Evolutionary conservation across 2,113 vertebrate species (phyloP).

Genomic region (Daboia siamensis): DNA sequence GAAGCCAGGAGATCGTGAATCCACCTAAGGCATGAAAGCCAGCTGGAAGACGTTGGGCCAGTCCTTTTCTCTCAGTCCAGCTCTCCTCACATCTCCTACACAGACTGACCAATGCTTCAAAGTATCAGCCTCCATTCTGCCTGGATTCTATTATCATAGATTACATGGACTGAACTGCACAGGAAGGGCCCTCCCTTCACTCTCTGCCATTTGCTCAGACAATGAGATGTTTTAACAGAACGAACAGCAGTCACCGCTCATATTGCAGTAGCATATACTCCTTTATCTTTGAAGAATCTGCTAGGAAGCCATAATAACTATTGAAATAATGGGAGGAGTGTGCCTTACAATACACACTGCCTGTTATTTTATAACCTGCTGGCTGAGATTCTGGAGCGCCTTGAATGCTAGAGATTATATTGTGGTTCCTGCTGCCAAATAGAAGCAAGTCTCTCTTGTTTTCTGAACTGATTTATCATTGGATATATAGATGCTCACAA

Average conservation of each 20-base stretch:
- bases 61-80: neutral
- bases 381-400: constrained; percentile 22
- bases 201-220: constrained; percentile 17
- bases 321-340: constrained; percentile 25
- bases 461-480: constrained; percentile 9
- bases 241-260: constrained; percentile 28
- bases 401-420: neutral
- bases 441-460: constrained; percentile 34
- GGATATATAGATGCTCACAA: neutral
- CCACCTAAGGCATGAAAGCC: neutral
- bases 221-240: neutral
- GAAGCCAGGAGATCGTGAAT: neutral
- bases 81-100: neutral
- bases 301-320: constrained; percentile 51
- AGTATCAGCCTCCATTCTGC: accelerated
- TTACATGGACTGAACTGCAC: accelerated
- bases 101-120: neutral
- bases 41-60: neutral
- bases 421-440: constrained; percentile 28
- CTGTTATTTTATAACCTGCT: constrained; percentile 22
- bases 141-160: accelerated
- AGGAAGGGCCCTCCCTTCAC: neutral
- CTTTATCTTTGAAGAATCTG: constrained; percentile 50
- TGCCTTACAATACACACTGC: constrained; percentile 7
- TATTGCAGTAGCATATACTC: constrained; percentile 28